These are phyloP conservation scores for Furnarius figulus DNA, from an alignment of 2,113 vertebrate genomes.

Conservation along the genomic window DNA sequence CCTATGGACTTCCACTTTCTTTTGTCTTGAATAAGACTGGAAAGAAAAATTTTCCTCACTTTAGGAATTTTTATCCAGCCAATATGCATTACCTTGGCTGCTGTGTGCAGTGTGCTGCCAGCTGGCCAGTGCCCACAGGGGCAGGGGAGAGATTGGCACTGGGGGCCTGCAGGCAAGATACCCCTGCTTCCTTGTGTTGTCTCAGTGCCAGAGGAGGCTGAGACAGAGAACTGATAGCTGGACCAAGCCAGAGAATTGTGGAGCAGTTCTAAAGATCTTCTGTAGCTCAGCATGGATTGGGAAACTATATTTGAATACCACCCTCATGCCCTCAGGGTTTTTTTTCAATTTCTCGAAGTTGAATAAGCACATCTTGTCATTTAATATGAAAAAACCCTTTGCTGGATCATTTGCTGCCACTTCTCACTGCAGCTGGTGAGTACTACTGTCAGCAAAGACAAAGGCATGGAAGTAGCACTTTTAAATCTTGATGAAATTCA, in stretches of 20 bases:
- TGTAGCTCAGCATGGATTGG: neutral
- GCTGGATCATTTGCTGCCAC: neutral
- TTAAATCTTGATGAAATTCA: neutral
- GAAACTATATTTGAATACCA: conserved; percentile 6
- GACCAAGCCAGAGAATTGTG: neutral
- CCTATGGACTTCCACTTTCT: neutral
- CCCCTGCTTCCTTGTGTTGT: neutral
- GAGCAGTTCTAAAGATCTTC: neutral
- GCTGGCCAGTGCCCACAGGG: neutral
- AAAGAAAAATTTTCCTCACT: neutral
- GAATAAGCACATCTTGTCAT: neutral
- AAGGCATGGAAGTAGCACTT: neutral
- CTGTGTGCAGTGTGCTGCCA: neutral
- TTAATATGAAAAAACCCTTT: neutral
- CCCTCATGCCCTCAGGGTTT: neutral
- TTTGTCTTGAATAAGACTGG: neutral
- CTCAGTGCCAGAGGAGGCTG: neutral
- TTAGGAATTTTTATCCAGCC: neutral
- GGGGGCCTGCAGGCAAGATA: neutral
- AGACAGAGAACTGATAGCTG: neutral
- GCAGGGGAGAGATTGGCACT: neutral
- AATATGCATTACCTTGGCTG: neutral
- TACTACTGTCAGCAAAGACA: neutral
- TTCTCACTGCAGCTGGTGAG: neutral
- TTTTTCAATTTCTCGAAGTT: neutral